phyloP scores from a whole-genome alignment of 2,113 vertebrate genomes.

The Hydropotes inermis region DNA sequence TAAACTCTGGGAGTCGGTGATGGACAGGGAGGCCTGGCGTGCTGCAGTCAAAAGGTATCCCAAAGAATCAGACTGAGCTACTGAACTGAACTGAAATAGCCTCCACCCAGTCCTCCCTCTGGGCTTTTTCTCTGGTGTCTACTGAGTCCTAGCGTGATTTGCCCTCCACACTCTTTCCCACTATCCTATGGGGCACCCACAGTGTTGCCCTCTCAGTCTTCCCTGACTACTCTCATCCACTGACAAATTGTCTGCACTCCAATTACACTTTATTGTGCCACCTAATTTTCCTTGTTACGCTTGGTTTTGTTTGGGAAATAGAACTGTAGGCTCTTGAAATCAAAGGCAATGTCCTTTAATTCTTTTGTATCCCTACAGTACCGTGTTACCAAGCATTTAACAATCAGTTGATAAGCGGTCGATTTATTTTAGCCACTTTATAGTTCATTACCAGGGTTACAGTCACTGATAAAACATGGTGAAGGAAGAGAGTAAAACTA shows the following conservation, averaged over 20 bases:
- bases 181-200: neutral
- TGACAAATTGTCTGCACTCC: neutral
- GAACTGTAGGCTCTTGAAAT: neutral
- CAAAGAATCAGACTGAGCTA: neutral
- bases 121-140: neutral
- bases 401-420: neutral
- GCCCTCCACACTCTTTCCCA: neutral
- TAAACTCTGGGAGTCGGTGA: neutral
- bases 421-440: neutral
- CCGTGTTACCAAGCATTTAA: neutral
- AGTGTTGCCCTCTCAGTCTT: neutral
- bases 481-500: neutral
- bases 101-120: neutral
- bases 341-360: neutral
- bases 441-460: neutral
- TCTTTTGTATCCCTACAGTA: neutral
- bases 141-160: neutral
- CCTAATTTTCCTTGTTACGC: neutral
- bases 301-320: conserved; percentile 12
- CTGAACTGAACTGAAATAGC: neutral
- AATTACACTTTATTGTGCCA: neutral
- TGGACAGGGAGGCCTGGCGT: neutral
- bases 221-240: neutral
- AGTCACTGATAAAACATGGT: neutral
- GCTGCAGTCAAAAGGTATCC: neutral